These are phyloP conservation scores for Leiothrix lutea DNA, from an alignment of 2,113 vertebrate genomes.

Conservation along the genomic window DNA sequence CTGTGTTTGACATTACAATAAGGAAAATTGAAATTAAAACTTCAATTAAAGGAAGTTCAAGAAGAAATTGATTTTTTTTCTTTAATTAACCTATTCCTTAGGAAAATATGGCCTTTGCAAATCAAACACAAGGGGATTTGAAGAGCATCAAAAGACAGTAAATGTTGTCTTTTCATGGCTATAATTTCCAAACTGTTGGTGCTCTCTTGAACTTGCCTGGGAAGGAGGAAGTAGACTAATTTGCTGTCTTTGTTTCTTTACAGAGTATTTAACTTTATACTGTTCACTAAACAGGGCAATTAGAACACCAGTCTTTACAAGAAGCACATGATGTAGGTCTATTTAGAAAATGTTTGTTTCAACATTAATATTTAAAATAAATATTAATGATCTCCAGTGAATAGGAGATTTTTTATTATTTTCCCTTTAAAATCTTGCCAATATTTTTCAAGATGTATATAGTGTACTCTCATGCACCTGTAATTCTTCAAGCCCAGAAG, in stretches of 20 bases:
- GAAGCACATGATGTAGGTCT: neutral
- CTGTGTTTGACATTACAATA: neutral
- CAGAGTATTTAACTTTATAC: neutral
- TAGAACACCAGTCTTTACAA: neutral
- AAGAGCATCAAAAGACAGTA: neutral
- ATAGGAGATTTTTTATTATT: neutral
- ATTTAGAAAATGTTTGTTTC: neutral
- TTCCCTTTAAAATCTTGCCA: neutral
- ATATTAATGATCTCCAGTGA: neutral
- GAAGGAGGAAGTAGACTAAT: neutral
- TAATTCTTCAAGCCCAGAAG: neutral
- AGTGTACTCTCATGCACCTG: neutral
- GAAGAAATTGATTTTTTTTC: neutral
- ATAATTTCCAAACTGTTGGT: slow-evolving; percentile 12
- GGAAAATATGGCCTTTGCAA: neutral
- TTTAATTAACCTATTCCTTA: neutral
- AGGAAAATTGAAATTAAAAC: neutral
- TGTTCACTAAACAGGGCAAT: slow-evolving; percentile 12
- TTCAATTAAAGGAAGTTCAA: neutral
- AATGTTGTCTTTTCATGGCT: neutral
- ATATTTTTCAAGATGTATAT: neutral
- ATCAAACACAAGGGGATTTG: neutral
- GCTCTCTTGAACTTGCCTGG: neutral
- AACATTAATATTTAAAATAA: neutral
- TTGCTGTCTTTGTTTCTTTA: slow-evolving; percentile 7